phyloP scores from a whole-genome alignment of 2,888 invertebrate species.

The Argyresthia albistria region DNA sequence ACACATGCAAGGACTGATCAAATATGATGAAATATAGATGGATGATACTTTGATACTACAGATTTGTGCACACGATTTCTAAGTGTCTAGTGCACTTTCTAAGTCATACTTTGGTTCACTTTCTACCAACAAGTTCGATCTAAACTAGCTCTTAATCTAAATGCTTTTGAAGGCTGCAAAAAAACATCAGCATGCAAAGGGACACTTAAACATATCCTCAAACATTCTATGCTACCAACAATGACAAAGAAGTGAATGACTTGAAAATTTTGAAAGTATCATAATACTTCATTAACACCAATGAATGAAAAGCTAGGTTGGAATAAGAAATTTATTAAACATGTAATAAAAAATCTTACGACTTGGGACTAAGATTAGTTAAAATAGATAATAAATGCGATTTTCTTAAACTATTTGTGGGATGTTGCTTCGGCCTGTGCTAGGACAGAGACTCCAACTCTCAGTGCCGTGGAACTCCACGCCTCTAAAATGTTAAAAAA shows the following conservation, averaged over 20 bases:
- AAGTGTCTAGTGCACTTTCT: too few species aligned
- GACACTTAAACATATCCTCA: slow-evolving; percentile 27
- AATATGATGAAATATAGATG: too few species aligned
- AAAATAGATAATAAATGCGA: slow-evolving; percentile 19
- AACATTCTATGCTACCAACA: background rate
- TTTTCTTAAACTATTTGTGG: slow-evolving; percentile 66
- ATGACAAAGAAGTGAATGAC: slow-evolving; percentile 68
- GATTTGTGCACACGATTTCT: too few species aligned
- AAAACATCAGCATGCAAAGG: slow-evolving; percentile 58
- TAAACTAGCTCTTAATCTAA: background rate
- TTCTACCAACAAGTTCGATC: too few species aligned
- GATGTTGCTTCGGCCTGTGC: slow-evolving; percentile 56
- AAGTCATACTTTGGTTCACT: too few species aligned
- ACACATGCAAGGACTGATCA: too few species aligned
- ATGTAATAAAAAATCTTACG: slow-evolving; percentile 36
- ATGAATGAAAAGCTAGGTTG: slow-evolving; percentile 60
- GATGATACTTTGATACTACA: too few species aligned
- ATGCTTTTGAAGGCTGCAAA: slow-evolving; percentile 13
- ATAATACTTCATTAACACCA: slow-evolving; percentile 32
- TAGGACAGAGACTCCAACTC: slow-evolving; percentile 61
- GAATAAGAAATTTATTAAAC: slow-evolving; percentile 37
- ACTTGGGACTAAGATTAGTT: slow-evolving; percentile 17
- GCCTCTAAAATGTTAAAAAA: slow-evolving; percentile 59
- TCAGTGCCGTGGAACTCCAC: slow-evolving; percentile 57
- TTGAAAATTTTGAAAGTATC: slow-evolving; percentile 28